Evolutionary conservation across 2,888 invertebrate genomes (phyloP), one percentile per base, ranked within the genome.

Genomic region (Lasioglossum lativentre): DNA sequence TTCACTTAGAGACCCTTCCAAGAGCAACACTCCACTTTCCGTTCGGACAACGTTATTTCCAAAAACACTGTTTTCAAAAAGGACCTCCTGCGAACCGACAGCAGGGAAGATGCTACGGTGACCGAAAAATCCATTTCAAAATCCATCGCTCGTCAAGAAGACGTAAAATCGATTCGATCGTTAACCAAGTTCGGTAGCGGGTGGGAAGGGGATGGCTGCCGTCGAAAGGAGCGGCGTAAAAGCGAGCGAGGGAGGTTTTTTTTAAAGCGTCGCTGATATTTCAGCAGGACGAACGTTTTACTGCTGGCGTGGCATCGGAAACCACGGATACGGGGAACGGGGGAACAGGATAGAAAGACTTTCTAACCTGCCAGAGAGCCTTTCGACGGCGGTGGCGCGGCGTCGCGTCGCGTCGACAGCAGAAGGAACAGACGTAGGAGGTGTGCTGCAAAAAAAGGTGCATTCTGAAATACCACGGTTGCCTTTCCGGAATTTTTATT

Each of bases 401-500:
- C 34, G 34, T 45, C 30, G 71, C 30, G 71, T 40, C 23, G 34
- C 42, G 47, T 40, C 42, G 52, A 30, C 23, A 70, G 66, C 42
- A n/a, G 45, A 19, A 72, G 47, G 40, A 27, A 56, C 23, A 68
- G 38, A 45, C 16, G 63, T 30, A 6, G 63, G 6, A 63, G 63
- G 30, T 63, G 63, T 63, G 19, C 52, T 23, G 72, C 56, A 81
- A 89, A 88, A 38, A 82, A 75, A n/a, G n/a, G 71, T 75, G 66
- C 76, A 80, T 80, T 78, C 86, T 63, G 81, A 72, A 78, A 83
- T 82, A 82, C 76, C 82, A 52, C 68, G 23, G 73, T 42, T 75
- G 72, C 71, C 80, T 80, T 78, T 70, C 76, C 66, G 80, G 90
- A 88, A 86, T 89, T 81, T 88, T 80, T 82, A 89, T 86, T 87